Base-by-base conservation (phyloP, 2,888 invertebrate species). In the Polydrusus tereticollis region DNA sequence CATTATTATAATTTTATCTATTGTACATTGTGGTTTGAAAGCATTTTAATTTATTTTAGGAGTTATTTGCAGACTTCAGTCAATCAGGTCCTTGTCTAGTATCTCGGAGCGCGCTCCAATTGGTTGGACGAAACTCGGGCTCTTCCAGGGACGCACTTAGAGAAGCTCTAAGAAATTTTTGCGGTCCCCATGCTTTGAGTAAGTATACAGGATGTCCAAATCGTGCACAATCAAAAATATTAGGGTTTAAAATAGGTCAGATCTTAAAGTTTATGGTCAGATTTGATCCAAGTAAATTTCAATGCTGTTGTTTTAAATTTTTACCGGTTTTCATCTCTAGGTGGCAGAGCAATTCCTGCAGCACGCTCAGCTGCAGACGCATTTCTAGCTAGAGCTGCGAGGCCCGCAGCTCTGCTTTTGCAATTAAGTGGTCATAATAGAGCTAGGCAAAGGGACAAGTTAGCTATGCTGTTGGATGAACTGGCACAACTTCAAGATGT, bases 391-490 rank as follows among this genome's bases (percentile, higher is more conserved):
- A 94, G 95, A 74, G 96, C 97, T 83, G 92, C 94, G 72, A 90
- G 94, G 41, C 94, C 97, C 4, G 95, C 98, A 83, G 93, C 93
- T 8, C 92, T 92, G 78, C 87, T 98, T 67, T 88, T 98, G 70
- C 94, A 95, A 81, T 90, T 96, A 71, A 95, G 94, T 83, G 98
- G 99, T 0, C 97, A 97, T 85, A 99, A 99, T 86, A 89, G 97
- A 77, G 98, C 99, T 3, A 88, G 99, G 33, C 98, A 98, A 85
- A 88, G 98, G 68, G 98, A 99, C 84, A 97, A 97, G 86, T 87
- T 98, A 68, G 96, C 95, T 0, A 90, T 95, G 80, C 87, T 97
- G 64, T 87, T 99, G 47, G 96, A 96, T 82, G 98, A 98, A 79
- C 94, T 99, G 82, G 94, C 94, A 1, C 90, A 91, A 23, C 87